Conservation (phyloP, 2,888 invertebrate genomes). For the Idaea aversata region DNA sequence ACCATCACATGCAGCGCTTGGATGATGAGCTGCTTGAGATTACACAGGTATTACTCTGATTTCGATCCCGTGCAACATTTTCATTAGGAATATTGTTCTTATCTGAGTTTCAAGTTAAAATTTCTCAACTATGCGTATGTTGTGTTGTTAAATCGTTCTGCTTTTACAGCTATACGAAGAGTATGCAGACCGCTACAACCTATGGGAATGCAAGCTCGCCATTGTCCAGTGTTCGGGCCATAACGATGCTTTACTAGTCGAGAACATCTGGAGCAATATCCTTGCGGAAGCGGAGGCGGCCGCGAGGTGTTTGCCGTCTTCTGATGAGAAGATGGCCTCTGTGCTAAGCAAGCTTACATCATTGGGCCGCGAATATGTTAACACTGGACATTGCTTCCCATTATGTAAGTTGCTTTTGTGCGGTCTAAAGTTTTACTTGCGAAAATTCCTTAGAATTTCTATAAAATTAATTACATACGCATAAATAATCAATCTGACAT, state of each 20-base stretch:
- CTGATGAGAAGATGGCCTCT: slow-evolving; percentile 82
- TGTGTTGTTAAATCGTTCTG: slow-evolving; percentile 1
- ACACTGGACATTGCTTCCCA: slow-evolving; percentile 93
- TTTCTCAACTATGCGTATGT: not conserved
- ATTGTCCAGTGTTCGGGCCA: slow-evolving; percentile 97
- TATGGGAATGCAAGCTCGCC: slow-evolving; percentile 96
- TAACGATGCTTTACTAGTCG: slow-evolving; percentile 91
- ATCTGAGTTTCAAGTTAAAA: not conserved
- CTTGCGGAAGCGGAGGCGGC: slow-evolving; percentile 81
- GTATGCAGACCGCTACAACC: slow-evolving; percentile 93
- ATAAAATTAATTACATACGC: not conserved
- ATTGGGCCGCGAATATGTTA: slow-evolving; percentile 88
- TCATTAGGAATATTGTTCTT: too few species aligned
- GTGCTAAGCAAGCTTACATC: slow-evolving; percentile 88
- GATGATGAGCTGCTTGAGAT: slow-evolving; percentile 92
- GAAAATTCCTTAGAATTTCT: not conserved
- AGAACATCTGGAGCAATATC: slow-evolving; percentile 95
- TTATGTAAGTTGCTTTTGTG: slow-evolving; percentile 79
- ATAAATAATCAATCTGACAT: too few species aligned
- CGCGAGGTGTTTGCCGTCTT: slow-evolving; percentile 63
- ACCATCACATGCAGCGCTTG: slow-evolving; percentile 84
- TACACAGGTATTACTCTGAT: slow-evolving; percentile 82
- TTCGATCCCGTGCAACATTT: not conserved
- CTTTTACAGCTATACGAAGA: slow-evolving; percentile 88
- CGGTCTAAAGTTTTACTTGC: not conserved